Conservation (phyloP, 2,113 vertebrate genomes). For the Clarias magur region DNA sequence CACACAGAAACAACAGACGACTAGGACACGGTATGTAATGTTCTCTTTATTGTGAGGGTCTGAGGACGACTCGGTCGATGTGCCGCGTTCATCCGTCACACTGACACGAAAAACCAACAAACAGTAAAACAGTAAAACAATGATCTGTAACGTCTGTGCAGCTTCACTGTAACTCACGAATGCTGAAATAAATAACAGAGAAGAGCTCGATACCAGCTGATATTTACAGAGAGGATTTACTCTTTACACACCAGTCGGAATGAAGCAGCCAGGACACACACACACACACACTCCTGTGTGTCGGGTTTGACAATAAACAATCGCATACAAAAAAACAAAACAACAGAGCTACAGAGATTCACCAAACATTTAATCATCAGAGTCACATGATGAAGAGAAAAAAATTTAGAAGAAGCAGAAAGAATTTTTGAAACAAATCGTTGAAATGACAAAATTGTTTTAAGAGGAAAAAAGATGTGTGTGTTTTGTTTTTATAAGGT, state of each 20-base stretch:
- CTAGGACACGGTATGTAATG: neutral
- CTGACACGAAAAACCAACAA: neutral
- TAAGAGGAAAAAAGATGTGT: neutral
- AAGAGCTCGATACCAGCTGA: neutral
- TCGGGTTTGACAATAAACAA: neutral
- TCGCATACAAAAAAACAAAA: neutral
- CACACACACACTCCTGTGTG: neutral
- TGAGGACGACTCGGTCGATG: neutral
- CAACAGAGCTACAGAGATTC: neutral
- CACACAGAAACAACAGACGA: neutral
- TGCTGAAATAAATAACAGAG: neutral
- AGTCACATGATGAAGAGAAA: neutral
- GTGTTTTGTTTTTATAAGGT: slow-evolving; percentile 19
- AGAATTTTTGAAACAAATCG: neutral
- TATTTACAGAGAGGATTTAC: slow-evolving; percentile 7
- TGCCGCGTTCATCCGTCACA: neutral
- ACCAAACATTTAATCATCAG: neutral
- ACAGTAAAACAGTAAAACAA: neutral
- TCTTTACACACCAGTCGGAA: neutral
- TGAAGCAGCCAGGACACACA: neutral
- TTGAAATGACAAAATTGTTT: neutral
- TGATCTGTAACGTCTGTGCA: neutral
- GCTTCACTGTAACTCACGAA: neutral
- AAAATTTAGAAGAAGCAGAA: no score
- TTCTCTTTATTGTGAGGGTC: slow-evolving; percentile 19